These are phyloP conservation scores for Alca torda DNA, from an alignment of 2,797 vertebrate genomes.

Conservation along the genomic window DNA sequence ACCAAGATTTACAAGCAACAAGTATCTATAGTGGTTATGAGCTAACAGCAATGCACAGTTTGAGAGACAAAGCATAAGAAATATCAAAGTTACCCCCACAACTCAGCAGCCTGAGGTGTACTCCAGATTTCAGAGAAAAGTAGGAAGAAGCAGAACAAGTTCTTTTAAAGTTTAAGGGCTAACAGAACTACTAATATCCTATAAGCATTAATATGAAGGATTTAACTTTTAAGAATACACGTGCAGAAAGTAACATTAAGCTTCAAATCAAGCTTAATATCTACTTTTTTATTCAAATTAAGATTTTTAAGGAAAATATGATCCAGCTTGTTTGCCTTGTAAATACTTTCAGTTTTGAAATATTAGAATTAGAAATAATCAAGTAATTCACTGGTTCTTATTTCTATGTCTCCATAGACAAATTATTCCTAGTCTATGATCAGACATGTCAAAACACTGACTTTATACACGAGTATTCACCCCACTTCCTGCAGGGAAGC, in stretches of 20 bases:
- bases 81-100: not conserved
- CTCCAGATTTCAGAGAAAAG: not conserved
- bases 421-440: not conserved
- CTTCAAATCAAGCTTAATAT: not conserved
- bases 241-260: not conserved
- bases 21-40: not conserved
- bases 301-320: not conserved
- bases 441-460: conserved; percentile 42
- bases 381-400: not conserved
- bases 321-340: not conserved
- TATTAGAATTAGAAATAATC: not conserved
- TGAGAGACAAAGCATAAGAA: not conserved
- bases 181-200: not conserved
- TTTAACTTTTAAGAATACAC: not conserved
- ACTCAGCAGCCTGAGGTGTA: not conserved
- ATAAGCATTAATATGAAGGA: not conserved
- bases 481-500: conserved; percentile 46
- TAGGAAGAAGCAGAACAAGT: not conserved
- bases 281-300: not conserved
- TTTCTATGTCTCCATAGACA: not conserved
- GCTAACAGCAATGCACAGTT: not conserved
- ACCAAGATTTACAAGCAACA: not conserved
- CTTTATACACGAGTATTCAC: conserved; percentile 38
- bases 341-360: not conserved
- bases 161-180: not conserved